These are phyloP conservation scores for Microtus oregoni DNA, from an alignment of 2,113 vertebrate genomes.

Conservation along the genomic window DNA sequence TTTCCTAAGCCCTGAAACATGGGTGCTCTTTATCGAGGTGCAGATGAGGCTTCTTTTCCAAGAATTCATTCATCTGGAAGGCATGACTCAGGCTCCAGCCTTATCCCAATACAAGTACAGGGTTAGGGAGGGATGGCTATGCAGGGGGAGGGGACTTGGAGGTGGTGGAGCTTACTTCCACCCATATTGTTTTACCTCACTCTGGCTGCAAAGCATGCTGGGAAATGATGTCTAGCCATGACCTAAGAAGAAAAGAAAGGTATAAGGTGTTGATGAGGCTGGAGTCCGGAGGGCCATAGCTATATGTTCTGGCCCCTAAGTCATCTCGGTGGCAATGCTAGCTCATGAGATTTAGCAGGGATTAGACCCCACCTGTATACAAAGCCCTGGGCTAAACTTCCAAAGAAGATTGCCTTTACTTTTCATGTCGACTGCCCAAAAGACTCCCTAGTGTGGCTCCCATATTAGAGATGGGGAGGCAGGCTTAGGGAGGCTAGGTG, in stretches of 20 bases:
- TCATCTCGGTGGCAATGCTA: background rate
- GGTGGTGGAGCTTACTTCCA: background rate
- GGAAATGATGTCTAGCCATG: background rate
- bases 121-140: background rate
- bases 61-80: background rate
- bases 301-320: no score
- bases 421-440: no score
- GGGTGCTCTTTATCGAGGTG: background rate
- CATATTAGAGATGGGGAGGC: background rate
- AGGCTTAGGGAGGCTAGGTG: background rate
- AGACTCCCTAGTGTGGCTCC: background rate
- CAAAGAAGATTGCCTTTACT: background rate
- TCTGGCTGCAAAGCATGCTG: background rate
- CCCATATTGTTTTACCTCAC: background rate
- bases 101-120: background rate
- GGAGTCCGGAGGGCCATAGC: background rate
- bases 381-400: background rate
- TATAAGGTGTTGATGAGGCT: background rate
- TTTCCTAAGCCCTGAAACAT: background rate
- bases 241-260: background rate
- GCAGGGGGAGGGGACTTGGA: fast-evolving
- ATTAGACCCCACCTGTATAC: background rate
- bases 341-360: background rate
- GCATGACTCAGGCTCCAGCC: background rate
- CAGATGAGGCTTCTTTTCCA: background rate